Evolutionary conservation across 2,888 invertebrate species (phyloP), one percentile per base, ranked within the genome.

Genomic region (Cryptocephalus primarius): DNA sequence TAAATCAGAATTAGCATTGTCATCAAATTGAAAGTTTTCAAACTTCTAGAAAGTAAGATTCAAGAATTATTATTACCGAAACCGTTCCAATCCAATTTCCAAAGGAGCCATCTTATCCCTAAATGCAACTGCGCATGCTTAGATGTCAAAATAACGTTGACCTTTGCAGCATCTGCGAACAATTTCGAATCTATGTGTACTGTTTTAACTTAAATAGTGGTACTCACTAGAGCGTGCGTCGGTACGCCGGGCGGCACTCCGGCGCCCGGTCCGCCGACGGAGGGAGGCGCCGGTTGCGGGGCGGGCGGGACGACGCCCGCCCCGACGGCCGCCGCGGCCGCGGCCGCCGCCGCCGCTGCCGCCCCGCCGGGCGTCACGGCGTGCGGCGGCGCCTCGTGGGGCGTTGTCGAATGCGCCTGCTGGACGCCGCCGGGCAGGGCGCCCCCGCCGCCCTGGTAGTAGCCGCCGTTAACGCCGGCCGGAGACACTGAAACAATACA

Each of bases 361-460:
- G 75, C 72, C 61, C 70, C 70, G 55, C 68, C 76, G 48, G 70
- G 73, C 62, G 68, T 69, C 63, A 69, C 75, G 73, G 68, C 70
- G 69, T 75, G 67, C 69, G 76, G 64, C 69, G 76, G 64, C 64
- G 82, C 84, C 77, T 77, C 87, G 72, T 83, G 83, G 60, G 83
- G 81, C 73, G 89, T 88, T 70, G 89, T 88, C 72, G 87, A 87
- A 76, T 89, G 89, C 64, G 88, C 89, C 72, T 88, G 88, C 76
- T 89, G 89, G 66, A 80, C 79, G 22, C 22, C 22, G 22, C 22
- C 22, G 69, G 83, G 82, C 69, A 85, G 75, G 66, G 82, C 79
- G 71, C 82, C 81, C 11, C 36, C 36, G 36, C 36, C 12, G 67
- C 80, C 80, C 73, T 80, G 82, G 68, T 81, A 82, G 69, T 81